phyloP scores from a whole-genome alignment of 1,140 invertebrate species.

The Solenopsis invicta region DNA sequence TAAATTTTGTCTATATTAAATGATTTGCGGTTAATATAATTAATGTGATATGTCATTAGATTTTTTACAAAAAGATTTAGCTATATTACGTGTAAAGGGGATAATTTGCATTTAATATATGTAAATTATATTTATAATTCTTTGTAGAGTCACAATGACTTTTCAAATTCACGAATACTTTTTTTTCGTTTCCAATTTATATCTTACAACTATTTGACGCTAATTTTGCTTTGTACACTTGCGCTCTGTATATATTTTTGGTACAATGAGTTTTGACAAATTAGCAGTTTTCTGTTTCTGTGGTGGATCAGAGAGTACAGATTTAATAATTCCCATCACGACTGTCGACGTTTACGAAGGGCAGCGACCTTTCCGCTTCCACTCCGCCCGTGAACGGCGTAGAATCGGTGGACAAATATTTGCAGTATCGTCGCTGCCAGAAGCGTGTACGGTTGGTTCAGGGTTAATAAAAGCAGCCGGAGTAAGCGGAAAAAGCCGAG shows the following conservation, averaged over 20 bases:
- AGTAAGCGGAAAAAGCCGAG: conserved; percentile 37
- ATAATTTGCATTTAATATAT: neutral
- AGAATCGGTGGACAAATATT: conserved; percentile 73
- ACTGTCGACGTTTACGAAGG: conserved; percentile 59
- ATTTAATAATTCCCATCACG: conserved; percentile 35
- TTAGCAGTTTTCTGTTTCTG: neutral
- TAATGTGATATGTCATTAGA: neutral
- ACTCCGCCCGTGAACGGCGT: conserved; percentile 15
- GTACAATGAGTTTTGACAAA: neutral
- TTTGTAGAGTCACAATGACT: neutral
- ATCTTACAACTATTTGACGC: neutral
- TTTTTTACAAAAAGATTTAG: neutral
- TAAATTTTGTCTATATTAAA: neutral
- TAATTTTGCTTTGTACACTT: neutral
- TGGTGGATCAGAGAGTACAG: neutral
- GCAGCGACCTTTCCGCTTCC: conserved; percentile 65
- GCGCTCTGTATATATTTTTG: neutral
- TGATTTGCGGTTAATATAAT: neutral
- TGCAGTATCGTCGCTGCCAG: conserved; percentile 69
- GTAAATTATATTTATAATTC: neutral
- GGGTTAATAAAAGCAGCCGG: conserved; percentile 72
- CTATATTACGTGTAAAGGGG: neutral
- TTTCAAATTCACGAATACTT: neutral
- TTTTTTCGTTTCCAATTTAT: neutral
- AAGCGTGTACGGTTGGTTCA: conserved; percentile 47